Evolutionary conservation across 2,113 vertebrate species (phyloP), one percentile per base, ranked within the genome.

Genomic region (Micromys minutus): DNA sequence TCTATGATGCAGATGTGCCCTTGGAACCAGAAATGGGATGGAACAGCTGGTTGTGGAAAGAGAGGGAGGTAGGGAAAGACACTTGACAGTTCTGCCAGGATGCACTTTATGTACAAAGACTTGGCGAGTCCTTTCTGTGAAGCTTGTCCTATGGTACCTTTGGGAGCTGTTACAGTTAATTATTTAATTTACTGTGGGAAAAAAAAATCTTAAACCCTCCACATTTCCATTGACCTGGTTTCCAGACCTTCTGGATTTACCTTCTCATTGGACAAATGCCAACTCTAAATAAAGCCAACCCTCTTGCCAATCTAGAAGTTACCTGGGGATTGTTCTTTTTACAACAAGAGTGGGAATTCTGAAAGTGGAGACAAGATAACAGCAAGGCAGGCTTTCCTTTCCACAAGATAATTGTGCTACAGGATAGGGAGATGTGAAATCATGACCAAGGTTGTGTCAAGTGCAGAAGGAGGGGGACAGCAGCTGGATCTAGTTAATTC

Each of bases 401-500:
- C 83, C 87, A 67, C 4, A 52, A 63, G 65, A 55, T 75, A 95
- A 89, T 72, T 63, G 61, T 85, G 26, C 16, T 17, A 81, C 50
- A 88, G 79, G 97, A 92, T 65, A 87, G 31, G 90, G 92, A 97
- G 96, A 97, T 50, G 57, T 91, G 71, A 97, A 97, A 96, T 69
- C 39, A 89, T 80, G 57, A 94, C 55, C 11, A 89, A 89, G 79
- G 95, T 79, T 93, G 63, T 13, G 77, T 97, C 76, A 81, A 94
- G 92, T 97, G 52, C 95, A 91, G 96, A 94, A 91, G 45, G 85
- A 89, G 31, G 74, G 93, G 57, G 45, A 42, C 29, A 52, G 77
- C 92, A 97, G 93, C 90, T 98, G 97, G 93, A 97, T 96, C 59
- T 50, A 93, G 92, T 97, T 96, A 97, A 94, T 96, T 96, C 96